These are phyloP conservation scores for Smithornis capensis DNA, from an alignment of 2,113 vertebrate species.

Conservation along the genomic window DNA sequence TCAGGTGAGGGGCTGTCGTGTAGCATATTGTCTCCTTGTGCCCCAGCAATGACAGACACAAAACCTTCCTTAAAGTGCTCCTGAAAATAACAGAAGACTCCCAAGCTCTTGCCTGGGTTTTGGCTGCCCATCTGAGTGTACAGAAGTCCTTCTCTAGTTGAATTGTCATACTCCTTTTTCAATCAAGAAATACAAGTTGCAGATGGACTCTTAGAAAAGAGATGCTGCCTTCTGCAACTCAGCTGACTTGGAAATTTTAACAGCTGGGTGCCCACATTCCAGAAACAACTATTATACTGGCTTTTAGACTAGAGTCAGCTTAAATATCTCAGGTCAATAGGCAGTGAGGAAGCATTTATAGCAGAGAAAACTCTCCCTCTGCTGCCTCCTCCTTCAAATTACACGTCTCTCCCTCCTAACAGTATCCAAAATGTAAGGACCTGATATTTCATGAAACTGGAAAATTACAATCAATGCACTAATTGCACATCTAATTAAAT, in stretches of 20 bases:
- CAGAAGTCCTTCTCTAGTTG: rapidly evolving
- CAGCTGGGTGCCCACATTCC: not conserved
- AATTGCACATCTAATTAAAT: constrained; percentile 65
- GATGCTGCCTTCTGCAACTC: not conserved
- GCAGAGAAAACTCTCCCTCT: constrained; percentile 71
- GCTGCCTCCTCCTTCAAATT: constrained; percentile 69
- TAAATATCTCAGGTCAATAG: not conserved
- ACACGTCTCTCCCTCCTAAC: constrained; percentile 20
- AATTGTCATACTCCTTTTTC: not conserved
- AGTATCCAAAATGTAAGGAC: not conserved
- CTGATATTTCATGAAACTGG: constrained; percentile 34
- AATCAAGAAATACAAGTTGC: not conserved
- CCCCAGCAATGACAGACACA: not conserved
- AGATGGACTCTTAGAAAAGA: not conserved
- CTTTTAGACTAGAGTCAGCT: constrained; percentile 19
- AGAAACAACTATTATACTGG: not conserved
- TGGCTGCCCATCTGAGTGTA: not conserved
- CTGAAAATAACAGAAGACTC: not conserved
- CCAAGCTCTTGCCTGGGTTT: not conserved
- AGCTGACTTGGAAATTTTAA: not conserved
- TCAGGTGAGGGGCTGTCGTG: not conserved
- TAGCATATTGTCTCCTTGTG: not conserved
- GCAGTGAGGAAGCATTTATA: constrained; percentile 33
- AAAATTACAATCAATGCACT: constrained; percentile 61
- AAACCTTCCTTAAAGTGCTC: not conserved